Base-by-base conservation (phyloP, 1,140 invertebrate genomes). In the Aphidius ervi region DNA sequence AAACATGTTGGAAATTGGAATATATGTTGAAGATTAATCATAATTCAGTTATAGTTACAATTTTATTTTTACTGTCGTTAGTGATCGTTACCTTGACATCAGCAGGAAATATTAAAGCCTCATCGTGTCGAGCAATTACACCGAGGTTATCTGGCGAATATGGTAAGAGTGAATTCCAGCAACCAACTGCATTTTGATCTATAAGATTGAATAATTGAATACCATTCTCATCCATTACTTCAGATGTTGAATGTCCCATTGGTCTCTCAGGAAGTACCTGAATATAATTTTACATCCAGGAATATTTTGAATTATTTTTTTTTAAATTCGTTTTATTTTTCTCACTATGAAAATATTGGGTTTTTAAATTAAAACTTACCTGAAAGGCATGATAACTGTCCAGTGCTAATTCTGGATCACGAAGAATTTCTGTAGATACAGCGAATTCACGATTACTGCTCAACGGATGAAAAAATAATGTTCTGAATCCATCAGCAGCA, bases 141-240 rank as follows among this genome's bases (percentile, higher is more conserved):
- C 82, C 89, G n/a, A 87, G 84, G 76, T 88, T 88, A 50, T 85
- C 80, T 2, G 86, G 81, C 9, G 81, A 80, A 56, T 88, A 88
- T 1, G 87, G 84, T 53, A 85, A 76, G 5, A 76, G 74, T 0
- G 85, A 86, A 67, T 89, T 88, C 90, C 90, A 92, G 69, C 90
- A 93, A 9, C 90, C 90, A 1, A 93, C 82, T 3, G 87, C 87
- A 64, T 92, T 92, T 66, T 87, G 86, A 72, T 92, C 89, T 53
- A 93, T 85, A 48, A 92, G 77, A 74, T 86, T 90, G 71, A 86
- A 91, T 46, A 91, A 82, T 75, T 90, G 86, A 3, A 93, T 74
- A 9, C 89, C 89, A 64, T 72, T 76, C 7, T 88, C 85, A 65
- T 87, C 86, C 83, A 91, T 88, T 4, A 89, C 81, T 61, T 86